Conservation (phyloP, 2,888 invertebrate genomes). For the Drosophila macrospina region DNA sequence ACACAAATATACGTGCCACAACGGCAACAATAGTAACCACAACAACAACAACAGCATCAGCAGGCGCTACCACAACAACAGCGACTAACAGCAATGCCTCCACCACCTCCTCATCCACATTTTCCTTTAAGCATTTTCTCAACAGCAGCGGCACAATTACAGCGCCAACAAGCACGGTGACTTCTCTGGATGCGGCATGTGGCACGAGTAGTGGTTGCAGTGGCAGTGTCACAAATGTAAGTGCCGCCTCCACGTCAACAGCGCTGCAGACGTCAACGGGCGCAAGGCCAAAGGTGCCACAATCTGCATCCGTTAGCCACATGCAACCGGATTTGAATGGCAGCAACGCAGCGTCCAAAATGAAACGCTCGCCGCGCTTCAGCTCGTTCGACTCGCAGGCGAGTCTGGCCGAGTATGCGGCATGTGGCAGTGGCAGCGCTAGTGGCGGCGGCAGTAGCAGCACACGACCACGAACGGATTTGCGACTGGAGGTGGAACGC, state of each 20-base stretch:
- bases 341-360: constrained; percentile 74
- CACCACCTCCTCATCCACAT: constrained; percentile 82
- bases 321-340: constrained; percentile 70
- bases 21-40: constrained; percentile 5
- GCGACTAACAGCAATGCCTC: constrained; percentile 24
- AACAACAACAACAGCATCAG: constrained; percentile 6
- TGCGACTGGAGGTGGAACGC: constrained; percentile 53
- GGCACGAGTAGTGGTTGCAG: constrained; percentile 28
- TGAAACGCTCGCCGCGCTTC: constrained; percentile 85
- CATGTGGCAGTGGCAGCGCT: constrained; percentile 47
- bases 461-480: constrained; percentile 46
- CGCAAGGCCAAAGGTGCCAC: constrained; percentile 91
- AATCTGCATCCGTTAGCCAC: constrained; percentile 81
- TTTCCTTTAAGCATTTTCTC: constrained; percentile 94
- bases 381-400: constrained; percentile 86
- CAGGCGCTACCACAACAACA: neutral
- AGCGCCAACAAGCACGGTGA: constrained; percentile 74
- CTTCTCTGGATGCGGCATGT: constrained; percentile 55
- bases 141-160: constrained; percentile 87
- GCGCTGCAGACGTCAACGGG: constrained; percentile 87
- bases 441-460: constrained; percentile 15
- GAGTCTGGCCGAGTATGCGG: constrained; percentile 84
- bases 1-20: constrained; percentile 70
- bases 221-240: constrained; percentile 27
- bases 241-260: constrained; percentile 2